Evolutionary conservation across 1,140 invertebrate genomes (phyloP), one percentile per base, ranked within the genome.

Genomic region (Tetranychus cinnabarinus): DNA sequence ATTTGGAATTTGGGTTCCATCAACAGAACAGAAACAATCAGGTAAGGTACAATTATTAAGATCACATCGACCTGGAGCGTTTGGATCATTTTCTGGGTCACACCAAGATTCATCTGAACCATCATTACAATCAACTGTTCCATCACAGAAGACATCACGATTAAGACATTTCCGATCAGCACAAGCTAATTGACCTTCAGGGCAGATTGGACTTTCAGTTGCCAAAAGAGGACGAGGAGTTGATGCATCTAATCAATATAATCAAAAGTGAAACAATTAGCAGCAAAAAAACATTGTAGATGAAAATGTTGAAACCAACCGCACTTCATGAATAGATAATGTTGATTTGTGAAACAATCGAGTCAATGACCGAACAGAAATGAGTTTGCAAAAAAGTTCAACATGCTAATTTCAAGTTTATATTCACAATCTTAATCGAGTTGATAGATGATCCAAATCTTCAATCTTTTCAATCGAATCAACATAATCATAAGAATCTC

Each of bases 1-100:
- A 3, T 66, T 86, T 3, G 88, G 88, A 1, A 90, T 89, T 57
- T 85, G 77, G 8, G 88, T 92, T 60, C 88, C 89, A 66, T 92
- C 88, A 62, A 85, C 82, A 8, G 86, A 91, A 71, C 89, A 93
- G 78, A 88, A 92, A 72, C 89, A 93, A 68, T 92, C 88, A 3
- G 88, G 89, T 2, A 92, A 73, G 8, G 80, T 79, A 71, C 88
- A 93, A 70, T 88, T 84, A 56, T 82, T 84, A 23, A 81, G 80
- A 69, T 93, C 87, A 69, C 89, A 93, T 68, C 87, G 84, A 0
- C 85, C 84, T 6, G 88, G 86, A 65, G 87, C 79, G 72, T 91
- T 90, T 2, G 86, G 86, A 74, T 89, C 85, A 48, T 79, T 79
- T 63, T 90, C 86, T 47, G 63, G 60, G 35, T 66, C 65, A 63